These are phyloP conservation scores for Petromus typicus DNA, from an alignment of 2,113 vertebrate genomes.

Conservation along the genomic window DNA sequence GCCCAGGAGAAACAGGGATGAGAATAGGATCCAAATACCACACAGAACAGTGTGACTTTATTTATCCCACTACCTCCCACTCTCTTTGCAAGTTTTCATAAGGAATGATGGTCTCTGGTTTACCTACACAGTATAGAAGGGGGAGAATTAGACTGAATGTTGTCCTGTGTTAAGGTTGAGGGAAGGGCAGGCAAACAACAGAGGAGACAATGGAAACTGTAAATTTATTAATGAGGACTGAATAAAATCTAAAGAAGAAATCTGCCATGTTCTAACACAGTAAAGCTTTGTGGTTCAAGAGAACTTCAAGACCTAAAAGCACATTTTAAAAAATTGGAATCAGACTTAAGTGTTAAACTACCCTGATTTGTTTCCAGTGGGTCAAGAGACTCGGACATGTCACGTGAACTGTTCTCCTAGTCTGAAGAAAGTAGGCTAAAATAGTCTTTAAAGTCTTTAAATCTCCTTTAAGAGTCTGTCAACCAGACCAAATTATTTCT, in stretches of 20 bases:
- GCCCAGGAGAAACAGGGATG: not conserved
- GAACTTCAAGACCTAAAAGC: not conserved
- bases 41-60: not conserved
- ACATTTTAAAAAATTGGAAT: not conserved
- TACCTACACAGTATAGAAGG: not conserved
- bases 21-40: not conserved
- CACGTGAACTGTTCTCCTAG: not conserved
- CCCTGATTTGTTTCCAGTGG: not conserved
- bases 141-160: not conserved
- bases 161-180: not conserved
- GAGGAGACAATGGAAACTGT: not conserved
- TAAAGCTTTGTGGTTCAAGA: not conserved
- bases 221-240: not conserved
- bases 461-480: conserved; percentile 39
- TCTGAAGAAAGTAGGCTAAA: not conserved
- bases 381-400: not conserved
- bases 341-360: not conserved
- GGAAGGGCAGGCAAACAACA: not conserved
- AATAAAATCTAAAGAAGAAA: not conserved
- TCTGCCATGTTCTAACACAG: not conserved
- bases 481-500: conserved; percentile 53
- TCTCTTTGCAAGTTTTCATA: not conserved
- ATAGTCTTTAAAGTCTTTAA: conserved; percentile 25
- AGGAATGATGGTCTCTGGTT: not conserved
- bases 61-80: too few species aligned